A percentile compares a stretch with the other conserved stretches of the same genome.
Conservation (phyloP, 2,888 invertebrate genomes). For the Pterostichus niger region DNA sequence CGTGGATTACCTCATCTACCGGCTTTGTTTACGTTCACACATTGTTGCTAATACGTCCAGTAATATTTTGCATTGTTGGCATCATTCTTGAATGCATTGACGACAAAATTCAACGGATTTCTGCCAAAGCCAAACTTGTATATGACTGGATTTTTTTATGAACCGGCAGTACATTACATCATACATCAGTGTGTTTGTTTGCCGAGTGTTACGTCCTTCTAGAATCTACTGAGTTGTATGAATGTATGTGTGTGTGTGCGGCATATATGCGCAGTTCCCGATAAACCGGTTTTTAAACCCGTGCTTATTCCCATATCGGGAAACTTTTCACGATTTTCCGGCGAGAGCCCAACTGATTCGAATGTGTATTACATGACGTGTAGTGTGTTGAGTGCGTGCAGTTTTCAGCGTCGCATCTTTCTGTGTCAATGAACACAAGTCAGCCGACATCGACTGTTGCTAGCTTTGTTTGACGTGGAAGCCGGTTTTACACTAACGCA, state of each 20-base stretch:
- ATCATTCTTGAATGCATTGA: background rate
- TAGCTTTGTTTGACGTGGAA: conserved; percentile 64
- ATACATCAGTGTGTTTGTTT: conserved; percentile 37
- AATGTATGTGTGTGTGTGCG: conserved; percentile 28
- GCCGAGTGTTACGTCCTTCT: conserved; percentile 57
- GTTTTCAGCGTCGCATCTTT: conserved; percentile 34
- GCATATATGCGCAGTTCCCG: conserved; percentile 63
- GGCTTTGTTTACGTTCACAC: conserved; percentile 41
- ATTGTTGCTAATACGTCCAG: conserved; percentile 15
- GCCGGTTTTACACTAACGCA: conserved; percentile 58
- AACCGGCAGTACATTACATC: conserved; percentile 60
- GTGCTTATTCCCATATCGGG: conserved; percentile 54
- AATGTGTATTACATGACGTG: conserved; percentile 6
- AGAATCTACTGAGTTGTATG: conserved; percentile 34
- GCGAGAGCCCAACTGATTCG: background rate
- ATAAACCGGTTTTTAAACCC: conserved; percentile 60
- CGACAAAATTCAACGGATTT: conserved; percentile 16
- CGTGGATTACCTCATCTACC: conserved; percentile 37
- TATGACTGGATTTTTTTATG: conserved; percentile 26
- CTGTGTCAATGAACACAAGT: conserved; percentile 54
- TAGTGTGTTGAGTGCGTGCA: conserved; percentile 11
- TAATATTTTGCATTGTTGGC: background rate
- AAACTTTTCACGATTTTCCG: conserved; percentile 53
- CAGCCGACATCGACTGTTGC: conserved; percentile 27
- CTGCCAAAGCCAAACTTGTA: conserved; percentile 34